Percentiles rank a stretch among this genome's conserved stretches.
phyloP scores from a whole-genome alignment of 2,888 invertebrate genomes.

The Limnephilus auricula region DNA sequence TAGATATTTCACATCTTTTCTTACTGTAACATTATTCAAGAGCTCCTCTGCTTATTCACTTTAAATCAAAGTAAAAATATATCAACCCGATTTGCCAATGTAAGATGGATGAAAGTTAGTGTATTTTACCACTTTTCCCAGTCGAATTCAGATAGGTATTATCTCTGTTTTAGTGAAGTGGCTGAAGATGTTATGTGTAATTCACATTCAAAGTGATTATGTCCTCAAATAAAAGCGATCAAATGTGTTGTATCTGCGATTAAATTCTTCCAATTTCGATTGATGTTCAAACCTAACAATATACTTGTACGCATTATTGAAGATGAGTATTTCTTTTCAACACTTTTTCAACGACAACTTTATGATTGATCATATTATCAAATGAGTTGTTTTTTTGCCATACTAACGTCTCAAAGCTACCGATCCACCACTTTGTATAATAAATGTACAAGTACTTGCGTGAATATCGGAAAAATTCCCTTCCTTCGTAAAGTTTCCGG shows the following conservation, averaged over 20 bases:
- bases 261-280: neutral
- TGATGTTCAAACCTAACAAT: neutral
- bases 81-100: neutral
- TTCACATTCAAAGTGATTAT: no score
- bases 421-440: neutral
- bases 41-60: neutral
- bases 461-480: constrained; percentile 33
- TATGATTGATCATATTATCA: neutral
- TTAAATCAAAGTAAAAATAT: neutral
- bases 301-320: neutral
- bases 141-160: neutral
- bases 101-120: neutral
- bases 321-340: neutral
- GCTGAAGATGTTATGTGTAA: no score
- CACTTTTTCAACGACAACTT: neutral
- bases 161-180: neutral
- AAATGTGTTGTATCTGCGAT: neutral
- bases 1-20: no score
- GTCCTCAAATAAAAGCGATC: no score
- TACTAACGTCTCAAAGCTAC: neutral
- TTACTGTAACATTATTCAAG: neutral
- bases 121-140: neutral
- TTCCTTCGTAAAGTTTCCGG: constrained; percentile 21
- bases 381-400: neutral
- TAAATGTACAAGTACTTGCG: neutral